Conservation (phyloP, 2,113 vertebrate species). For the zebrafish (Danio rerio) region DNA sequence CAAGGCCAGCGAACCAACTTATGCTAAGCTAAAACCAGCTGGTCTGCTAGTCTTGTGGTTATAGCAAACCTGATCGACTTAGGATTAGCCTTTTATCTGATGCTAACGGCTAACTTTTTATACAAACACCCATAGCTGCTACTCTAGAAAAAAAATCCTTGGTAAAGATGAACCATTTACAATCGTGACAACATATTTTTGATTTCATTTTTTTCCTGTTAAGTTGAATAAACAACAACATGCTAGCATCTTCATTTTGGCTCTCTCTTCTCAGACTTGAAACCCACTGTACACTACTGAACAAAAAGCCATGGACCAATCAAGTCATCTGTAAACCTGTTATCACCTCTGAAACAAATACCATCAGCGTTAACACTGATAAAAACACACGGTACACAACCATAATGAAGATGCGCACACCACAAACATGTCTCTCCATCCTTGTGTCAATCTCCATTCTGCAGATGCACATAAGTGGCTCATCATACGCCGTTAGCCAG, state of each 20-base stretch:
- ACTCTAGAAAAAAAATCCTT: background rate
- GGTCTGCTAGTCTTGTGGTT: too few relatives aligned
- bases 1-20: too few relatives aligned
- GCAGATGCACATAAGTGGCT: slow-evolving; percentile 48
- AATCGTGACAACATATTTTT: too few relatives aligned
- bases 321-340: background rate
- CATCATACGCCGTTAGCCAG: slow-evolving; percentile 43
- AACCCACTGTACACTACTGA: background rate
- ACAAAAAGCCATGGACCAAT: background rate
- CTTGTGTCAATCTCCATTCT: slow-evolving; percentile 8
- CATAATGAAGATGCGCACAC: slow-evolving; percentile 35
- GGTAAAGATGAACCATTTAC: too few relatives aligned
- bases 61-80: too few relatives aligned
- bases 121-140: background rate
- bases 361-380: slow-evolving; percentile 33
- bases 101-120: too few relatives aligned
- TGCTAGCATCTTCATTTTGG: background rate
- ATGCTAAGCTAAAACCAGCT: too few relatives aligned
- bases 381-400: slow-evolving; percentile 22
- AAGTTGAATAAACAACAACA: background rate
- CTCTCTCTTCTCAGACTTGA: background rate
- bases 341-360: slow-evolving; percentile 43
- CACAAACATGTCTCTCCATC: slow-evolving; percentile 31
- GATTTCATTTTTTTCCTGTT: too few relatives aligned
- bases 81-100: too few relatives aligned